Conservation (phyloP, 2,797 vertebrate genomes). For the Amniataba percoides region DNA sequence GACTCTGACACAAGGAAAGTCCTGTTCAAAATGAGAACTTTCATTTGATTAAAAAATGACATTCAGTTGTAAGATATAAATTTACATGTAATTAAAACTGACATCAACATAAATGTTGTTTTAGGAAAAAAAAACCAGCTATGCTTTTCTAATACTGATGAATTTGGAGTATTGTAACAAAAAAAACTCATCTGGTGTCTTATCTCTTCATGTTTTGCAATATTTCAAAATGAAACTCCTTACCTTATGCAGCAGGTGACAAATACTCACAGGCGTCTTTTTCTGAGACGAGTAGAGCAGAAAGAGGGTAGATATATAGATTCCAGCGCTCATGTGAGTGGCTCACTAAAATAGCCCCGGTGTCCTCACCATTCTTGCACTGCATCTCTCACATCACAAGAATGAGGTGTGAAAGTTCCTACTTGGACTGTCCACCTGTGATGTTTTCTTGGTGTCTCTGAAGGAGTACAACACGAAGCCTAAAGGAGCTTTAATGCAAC, state of each 20-base stretch:
- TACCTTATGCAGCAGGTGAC: constrained; percentile 73
- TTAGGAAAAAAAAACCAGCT: neutral
- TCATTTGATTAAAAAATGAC: neutral
- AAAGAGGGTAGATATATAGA: constrained; percentile 85
- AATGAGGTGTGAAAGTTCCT: constrained; percentile 69
- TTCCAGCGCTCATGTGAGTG: constrained; percentile 79
- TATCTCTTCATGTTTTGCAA: neutral
- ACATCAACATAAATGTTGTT: neutral
- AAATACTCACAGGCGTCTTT: constrained; percentile 59
- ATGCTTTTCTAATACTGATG: constrained; percentile 3
- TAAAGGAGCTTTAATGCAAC: constrained; percentile 8
- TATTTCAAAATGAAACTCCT: constrained; percentile 60
- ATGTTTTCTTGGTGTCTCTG: constrained; percentile 29
- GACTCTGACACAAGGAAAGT: neutral
- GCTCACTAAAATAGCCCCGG: constrained; percentile 85
- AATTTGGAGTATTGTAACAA: neutral
- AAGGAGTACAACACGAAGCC: neutral
- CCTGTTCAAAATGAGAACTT: neutral
- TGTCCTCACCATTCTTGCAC: constrained; percentile 76
- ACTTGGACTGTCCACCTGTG: constrained; percentile 45
- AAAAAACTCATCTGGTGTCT: neutral
- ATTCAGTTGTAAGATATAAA: neutral
- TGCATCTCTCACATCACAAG: constrained; percentile 58
- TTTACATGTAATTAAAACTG: neutral
- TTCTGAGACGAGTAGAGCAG: constrained; percentile 63